Conservation (phyloP, 1,140 invertebrate genomes). For the Muscidifurax raptorellus region DNA sequence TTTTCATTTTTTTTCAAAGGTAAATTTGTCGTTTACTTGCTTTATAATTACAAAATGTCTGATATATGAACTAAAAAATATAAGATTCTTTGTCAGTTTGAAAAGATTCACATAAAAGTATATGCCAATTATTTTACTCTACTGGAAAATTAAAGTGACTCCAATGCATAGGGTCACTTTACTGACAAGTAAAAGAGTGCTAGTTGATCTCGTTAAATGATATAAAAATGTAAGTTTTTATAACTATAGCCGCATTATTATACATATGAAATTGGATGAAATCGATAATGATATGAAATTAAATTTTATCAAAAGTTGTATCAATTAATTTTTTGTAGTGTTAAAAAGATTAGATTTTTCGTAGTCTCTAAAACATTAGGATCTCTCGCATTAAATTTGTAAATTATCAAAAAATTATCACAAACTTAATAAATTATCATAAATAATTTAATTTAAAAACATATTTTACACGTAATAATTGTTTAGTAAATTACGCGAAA, state of each 20-base stretch:
- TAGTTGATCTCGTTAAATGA: neutral
- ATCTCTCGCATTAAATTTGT: constrained; percentile 1
- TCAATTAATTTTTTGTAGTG: neutral
- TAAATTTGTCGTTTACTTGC: neutral
- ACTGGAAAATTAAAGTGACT: neutral
- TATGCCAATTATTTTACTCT: neutral
- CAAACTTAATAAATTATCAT: too few species aligned
- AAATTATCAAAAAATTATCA: too few species aligned
- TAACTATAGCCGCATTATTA: neutral
- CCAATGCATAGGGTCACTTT: neutral
- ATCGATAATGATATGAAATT: neutral
- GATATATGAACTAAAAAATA: neutral
- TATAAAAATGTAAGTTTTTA: neutral
- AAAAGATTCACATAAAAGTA: constrained; percentile 13
- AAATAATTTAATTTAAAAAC: too few species aligned
- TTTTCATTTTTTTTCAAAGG: constrained; percentile 11
- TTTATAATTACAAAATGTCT: neutral
- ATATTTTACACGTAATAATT: too few species aligned
- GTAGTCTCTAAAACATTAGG: constrained; percentile 10
- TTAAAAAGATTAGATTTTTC: neutral
- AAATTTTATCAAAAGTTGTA: constrained; percentile 11
- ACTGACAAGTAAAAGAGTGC: constrained; percentile 7
- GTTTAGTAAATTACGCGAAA: too few species aligned
- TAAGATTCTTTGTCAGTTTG: neutral
- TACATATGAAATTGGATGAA: neutral